phyloP scores from a whole-genome alignment of 1,140 invertebrate species.

The Sesamia nonagrioides region DNA sequence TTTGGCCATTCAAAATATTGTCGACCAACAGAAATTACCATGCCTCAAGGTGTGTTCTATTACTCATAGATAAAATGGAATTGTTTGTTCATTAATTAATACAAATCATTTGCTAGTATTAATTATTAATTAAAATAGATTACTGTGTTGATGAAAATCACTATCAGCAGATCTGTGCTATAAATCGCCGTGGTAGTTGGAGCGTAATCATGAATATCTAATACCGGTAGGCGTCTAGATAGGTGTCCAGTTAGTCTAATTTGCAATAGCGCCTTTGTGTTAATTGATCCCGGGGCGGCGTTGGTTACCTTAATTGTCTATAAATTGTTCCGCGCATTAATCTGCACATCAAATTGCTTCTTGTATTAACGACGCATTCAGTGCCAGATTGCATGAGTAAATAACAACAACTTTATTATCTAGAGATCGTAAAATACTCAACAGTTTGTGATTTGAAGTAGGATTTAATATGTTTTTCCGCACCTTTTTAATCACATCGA shows the following conservation, averaged over 20 bases:
- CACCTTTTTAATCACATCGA: constrained; percentile 46
- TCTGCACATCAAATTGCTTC: constrained; percentile 81
- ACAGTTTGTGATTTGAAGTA: constrained; percentile 41
- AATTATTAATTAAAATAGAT: constrained; percentile 65
- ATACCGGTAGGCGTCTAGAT: constrained; percentile 65
- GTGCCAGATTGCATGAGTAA: constrained; percentile 1
- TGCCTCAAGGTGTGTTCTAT: constrained; percentile 23
- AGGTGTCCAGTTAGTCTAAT: constrained; percentile 76
- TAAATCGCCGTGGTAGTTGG: constrained; percentile 59
- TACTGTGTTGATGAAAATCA: constrained; percentile 46
- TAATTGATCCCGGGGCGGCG: constrained; percentile 80
- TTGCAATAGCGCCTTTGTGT: constrained; percentile 82
- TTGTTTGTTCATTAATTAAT: constrained; percentile 37
- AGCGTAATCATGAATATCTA: constrained; percentile 71
- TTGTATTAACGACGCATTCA: constrained; percentile 56
- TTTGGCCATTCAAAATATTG: constrained; percentile 18
- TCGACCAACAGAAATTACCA: constrained; percentile 8
- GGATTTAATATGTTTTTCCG: constrained; percentile 37
- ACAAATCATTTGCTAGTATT: constrained; percentile 39
- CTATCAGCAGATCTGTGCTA: constrained; percentile 45
- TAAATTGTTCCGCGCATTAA: constrained; percentile 85
- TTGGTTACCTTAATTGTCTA: constrained; percentile 83
- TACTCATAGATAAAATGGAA: constrained; percentile 36
- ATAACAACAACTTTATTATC: constrained; percentile 38
- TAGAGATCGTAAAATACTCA: constrained; percentile 30